These are phyloP conservation scores for Thripadectes ignobilis DNA, from an alignment of 2,797 vertebrate species.

Conservation along the genomic window DNA sequence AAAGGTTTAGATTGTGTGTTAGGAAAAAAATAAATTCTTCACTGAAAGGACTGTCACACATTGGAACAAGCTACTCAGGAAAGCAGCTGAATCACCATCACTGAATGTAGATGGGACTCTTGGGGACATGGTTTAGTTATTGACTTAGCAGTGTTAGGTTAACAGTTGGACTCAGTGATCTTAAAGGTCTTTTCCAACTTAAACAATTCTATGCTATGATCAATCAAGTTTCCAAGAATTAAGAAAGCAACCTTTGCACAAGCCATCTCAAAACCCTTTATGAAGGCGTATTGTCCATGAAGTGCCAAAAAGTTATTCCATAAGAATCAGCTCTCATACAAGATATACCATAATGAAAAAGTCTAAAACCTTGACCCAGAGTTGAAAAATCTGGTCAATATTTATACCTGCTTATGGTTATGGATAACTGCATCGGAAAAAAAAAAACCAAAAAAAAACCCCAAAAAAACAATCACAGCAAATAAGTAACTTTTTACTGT, in stretches of 20 bases:
- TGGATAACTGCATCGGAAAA: not conserved
- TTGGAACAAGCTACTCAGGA: not conserved
- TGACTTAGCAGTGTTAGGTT: not conserved
- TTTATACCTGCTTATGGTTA: not conserved
- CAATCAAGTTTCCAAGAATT: not conserved
- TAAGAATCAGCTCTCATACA: not conserved
- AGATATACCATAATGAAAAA: not conserved
- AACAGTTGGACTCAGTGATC: not conserved
- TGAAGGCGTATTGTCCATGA: not conserved
- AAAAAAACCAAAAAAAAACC: no score
- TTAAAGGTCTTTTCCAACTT: not conserved
- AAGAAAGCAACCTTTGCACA: not conserved
- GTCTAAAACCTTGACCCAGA: not conserved
- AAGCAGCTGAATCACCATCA: not conserved
- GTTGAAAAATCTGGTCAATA: not conserved
- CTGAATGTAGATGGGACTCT: not conserved
- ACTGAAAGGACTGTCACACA: not conserved
- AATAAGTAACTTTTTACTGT: not conserved
- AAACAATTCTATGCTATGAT: not conserved
- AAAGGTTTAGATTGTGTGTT: not conserved
- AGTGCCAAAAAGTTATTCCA: not conserved
- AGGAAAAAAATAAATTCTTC: not conserved
- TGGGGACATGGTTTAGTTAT: not conserved
- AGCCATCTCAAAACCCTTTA: not conserved
- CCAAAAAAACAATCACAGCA: not conserved